Percentiles rank a stretch among this genome's conserved stretches.
phyloP scores from a whole-genome alignment of 1,140 invertebrate genomes.

The Drosophila mayri region DNA sequence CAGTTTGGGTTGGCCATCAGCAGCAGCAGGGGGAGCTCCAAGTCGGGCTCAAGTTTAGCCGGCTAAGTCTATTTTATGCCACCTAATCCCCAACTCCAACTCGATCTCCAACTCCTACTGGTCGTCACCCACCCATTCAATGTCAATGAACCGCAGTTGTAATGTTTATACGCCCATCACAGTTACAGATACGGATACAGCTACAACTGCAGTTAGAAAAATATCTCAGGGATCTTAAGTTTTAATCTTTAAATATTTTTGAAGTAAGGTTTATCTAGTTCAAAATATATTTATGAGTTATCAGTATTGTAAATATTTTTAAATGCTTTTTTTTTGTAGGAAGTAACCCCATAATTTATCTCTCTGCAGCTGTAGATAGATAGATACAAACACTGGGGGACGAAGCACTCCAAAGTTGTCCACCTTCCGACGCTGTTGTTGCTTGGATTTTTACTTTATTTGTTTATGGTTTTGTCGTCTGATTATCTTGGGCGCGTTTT shows the following conservation, averaged over 20 bases:
- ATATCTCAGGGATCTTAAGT: background rate
- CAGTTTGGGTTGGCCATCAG: conserved; percentile 6
- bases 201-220: conserved; percentile 5
- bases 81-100: background rate
- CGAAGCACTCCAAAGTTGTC: conserved; percentile 53
- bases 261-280: background rate
- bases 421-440: conserved; percentile 52
- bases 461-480: conserved; percentile 78
- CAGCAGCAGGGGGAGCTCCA: background rate
- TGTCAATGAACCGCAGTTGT: conserved; percentile 75
- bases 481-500: conserved; percentile 79
- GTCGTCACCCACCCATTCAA: conserved; percentile 62
- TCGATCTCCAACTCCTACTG: background rate
- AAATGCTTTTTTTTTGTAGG: too few relatives aligned
- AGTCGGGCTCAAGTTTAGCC: conserved; percentile 42
- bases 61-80: conserved; percentile 11
- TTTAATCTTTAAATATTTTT: background rate
- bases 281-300: background rate
- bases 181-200: conserved; percentile 46
- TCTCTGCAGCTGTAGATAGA: conserved; percentile 24
- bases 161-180: conserved; percentile 57
- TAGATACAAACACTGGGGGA: conserved; percentile 21
- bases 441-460: conserved; percentile 79
- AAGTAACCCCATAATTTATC: background rate
- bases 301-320: background rate